Conservation (phyloP, 2,888 invertebrate species). For the Calameuta idolon region DNA sequence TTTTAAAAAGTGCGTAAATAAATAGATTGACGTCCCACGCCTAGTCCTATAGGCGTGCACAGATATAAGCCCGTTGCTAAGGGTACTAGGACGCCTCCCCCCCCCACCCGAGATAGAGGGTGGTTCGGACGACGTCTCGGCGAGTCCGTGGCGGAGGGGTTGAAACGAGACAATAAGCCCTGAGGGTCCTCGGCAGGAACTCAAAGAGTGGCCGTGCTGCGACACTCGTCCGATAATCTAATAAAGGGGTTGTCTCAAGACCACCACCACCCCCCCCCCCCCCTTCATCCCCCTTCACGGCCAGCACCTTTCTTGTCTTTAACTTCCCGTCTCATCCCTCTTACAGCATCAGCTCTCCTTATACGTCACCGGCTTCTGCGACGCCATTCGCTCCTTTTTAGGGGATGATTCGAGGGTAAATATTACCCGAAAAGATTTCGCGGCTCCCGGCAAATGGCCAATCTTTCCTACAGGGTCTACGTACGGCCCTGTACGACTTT, state of each 20-base stretch:
- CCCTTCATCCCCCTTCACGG: slow-evolving; percentile 25
- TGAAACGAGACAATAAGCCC: slow-evolving; percentile 56
- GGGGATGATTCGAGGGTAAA: slow-evolving; percentile 51
- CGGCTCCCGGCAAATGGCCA: slow-evolving; percentile 33
- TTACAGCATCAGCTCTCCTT: slow-evolving; percentile 9
- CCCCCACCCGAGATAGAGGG: slow-evolving; percentile 10
- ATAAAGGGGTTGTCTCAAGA: slow-evolving; percentile 61
- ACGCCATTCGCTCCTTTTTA: neutral
- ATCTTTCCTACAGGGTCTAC: slow-evolving; percentile 18
- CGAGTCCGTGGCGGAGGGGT: neutral
- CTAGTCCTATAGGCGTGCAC: neutral
- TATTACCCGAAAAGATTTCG: slow-evolving; percentile 55
- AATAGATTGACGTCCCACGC: slow-evolving; percentile 54
- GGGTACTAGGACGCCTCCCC: slow-evolving; percentile 7
- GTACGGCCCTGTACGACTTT: neutral
- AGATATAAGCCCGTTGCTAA: slow-evolving; percentile 2
- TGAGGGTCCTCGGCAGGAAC: slow-evolving; percentile 50
- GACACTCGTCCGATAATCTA: slow-evolving; percentile 62
- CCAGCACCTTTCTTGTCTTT: slow-evolving; percentile 13
- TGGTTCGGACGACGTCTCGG: slow-evolving; percentile 19
- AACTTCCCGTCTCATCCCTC: slow-evolving; percentile 19
- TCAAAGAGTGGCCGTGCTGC: slow-evolving; percentile 52
- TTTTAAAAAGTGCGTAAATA: slow-evolving; percentile 61
- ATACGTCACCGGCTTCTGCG: neutral
- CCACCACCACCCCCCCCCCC: slow-evolving; percentile 28